A percentile compares a stretch with the other conserved stretches of the same genome.
These are phyloP conservation scores for Hypsopygia costalis DNA, from an alignment of 2,888 invertebrate species.

Conservation along the genomic window DNA sequence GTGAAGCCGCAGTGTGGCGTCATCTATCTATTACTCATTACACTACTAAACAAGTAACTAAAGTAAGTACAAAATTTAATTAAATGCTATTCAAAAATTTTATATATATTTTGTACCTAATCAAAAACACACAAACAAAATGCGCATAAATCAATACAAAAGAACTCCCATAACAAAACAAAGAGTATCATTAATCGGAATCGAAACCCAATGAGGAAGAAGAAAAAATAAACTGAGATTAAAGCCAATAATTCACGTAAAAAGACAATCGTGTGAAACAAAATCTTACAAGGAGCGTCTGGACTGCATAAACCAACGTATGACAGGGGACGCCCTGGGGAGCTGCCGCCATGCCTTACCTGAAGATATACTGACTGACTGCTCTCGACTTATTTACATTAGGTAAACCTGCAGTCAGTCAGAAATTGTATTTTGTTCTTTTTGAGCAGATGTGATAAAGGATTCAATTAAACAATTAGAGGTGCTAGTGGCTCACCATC, in stretches of 20 bases:
- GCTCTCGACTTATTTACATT: slow-evolving; percentile 20
- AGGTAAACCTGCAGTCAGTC: too few relatives aligned
- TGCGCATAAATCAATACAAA: slow-evolving; percentile 9
- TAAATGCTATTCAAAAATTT: too few relatives aligned
- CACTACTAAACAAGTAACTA: too few relatives aligned
- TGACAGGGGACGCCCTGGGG: slow-evolving; percentile 60
- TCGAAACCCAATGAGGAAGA: slow-evolving; percentile 34
- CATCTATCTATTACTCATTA: too few relatives aligned
- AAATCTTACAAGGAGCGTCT: slow-evolving; percentile 44
- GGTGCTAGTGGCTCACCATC: not conserved
- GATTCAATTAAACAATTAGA: too few relatives aligned
- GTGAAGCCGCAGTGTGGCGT: too few relatives aligned
- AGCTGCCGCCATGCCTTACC: slow-evolving; percentile 35
- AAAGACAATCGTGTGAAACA: slow-evolving; percentile 45
- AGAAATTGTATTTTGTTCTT: too few relatives aligned
- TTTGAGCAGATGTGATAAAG: too few relatives aligned
- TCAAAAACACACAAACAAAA: not conserved
- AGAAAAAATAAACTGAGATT: slow-evolving; percentile 41
- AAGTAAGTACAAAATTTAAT: too few relatives aligned
- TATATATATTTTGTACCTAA: not conserved
- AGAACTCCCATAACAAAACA: slow-evolving; percentile 7
- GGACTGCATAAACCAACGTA: slow-evolving; percentile 47
- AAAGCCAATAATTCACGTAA: slow-evolving; percentile 48
- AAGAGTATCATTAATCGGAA: slow-evolving; percentile 20
- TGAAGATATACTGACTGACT: slow-evolving; percentile 41